A percentile compares a stretch with the other conserved stretches of the same genome.
These are phyloP conservation scores for Diplosoma virens DNA, from an alignment of 23 tunicate species.

Conservation along the genomic window DNA sequence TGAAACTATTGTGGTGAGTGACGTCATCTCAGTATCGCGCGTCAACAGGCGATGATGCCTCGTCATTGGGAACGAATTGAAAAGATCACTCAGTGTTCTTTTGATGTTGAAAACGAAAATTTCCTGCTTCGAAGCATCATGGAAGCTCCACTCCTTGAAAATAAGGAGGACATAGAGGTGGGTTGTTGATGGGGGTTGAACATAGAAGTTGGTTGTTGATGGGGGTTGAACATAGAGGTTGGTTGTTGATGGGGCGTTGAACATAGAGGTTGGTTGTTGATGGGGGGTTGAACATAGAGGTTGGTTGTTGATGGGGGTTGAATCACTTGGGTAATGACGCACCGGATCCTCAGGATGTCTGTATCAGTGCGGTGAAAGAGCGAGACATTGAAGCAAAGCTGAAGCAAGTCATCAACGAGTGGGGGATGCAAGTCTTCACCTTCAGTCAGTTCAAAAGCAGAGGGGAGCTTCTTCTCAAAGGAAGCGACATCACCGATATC, in stretches of 20 bases:
- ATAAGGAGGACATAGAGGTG: constrained; percentile 84
- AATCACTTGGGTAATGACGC: too few relatives aligned
- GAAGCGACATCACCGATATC: constrained; percentile 72
- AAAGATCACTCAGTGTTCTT: constrained; percentile 46
- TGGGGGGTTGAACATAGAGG: constrained; percentile 85
- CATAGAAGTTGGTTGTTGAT: constrained; percentile 67
- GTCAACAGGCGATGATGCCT: constrained; percentile 71
- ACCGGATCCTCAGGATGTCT: constrained; percentile 58
- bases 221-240: constrained; percentile 80
- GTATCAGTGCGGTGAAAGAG: constrained; percentile 88
- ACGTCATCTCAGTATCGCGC: not conserved
- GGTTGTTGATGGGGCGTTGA: too few relatives aligned
- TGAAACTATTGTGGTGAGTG: not conserved
- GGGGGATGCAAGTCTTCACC: constrained; percentile 82
- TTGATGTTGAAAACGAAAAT: constrained; percentile 79
- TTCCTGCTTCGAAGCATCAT: constrained; percentile 74
- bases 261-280: constrained; percentile 81
- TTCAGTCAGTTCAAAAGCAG: constrained; percentile 83
- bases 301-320: too few relatives aligned
- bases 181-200: too few relatives aligned
- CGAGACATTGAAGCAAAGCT: constrained; percentile 85
- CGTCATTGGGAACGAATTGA: constrained; percentile 90
- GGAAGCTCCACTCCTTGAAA: constrained; percentile 84
- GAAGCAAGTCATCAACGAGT: constrained; percentile 73
- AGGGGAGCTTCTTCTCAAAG: constrained; percentile 81